Conservation (phyloP, 2,797 vertebrate species). For the Helostoma temminkii region DNA sequence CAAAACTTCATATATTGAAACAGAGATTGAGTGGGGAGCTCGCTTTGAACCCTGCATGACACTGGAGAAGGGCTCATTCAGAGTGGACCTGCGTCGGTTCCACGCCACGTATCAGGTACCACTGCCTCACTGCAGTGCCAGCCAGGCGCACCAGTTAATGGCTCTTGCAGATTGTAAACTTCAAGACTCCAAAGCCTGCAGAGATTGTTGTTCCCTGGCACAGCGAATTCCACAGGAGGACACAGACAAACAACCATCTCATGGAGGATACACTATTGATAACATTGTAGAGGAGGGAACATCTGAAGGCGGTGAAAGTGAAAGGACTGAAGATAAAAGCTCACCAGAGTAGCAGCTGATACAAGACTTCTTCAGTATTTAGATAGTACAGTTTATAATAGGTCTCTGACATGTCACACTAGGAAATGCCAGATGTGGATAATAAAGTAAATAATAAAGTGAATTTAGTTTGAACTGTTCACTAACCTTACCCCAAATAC, state of each 20-base stretch:
- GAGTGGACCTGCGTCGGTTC: slow-evolving; percentile 51
- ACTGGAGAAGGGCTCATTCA: slow-evolving; percentile 55
- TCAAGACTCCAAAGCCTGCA: slow-evolving; percentile 24
- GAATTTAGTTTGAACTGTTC: too few relatives aligned
- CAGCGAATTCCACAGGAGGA: slow-evolving; percentile 26
- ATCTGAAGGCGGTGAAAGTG: slow-evolving; percentile 36
- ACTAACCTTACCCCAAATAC: too few relatives aligned
- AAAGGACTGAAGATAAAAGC: slow-evolving; percentile 7
- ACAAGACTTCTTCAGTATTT: neutral
- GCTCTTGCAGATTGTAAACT: slow-evolving; percentile 16
- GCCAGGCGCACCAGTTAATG: slow-evolving; percentile 30
- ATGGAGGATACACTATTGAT: slow-evolving; percentile 33
- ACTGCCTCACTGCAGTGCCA: slow-evolving; percentile 44
- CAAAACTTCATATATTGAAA: slow-evolving; percentile 51
- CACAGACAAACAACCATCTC: slow-evolving; percentile 15
- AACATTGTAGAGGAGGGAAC: slow-evolving; percentile 34
- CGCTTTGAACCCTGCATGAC: slow-evolving; percentile 58
- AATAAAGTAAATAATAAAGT: too few relatives aligned
- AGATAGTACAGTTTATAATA: too few relatives aligned
- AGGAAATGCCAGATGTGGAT: neutral
- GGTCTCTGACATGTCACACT: neutral
- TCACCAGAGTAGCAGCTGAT: neutral
- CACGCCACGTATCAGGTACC: slow-evolving; percentile 57
- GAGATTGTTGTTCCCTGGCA: slow-evolving; percentile 20
- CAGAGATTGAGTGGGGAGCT: slow-evolving; percentile 59